A percentile compares a stretch with the other conserved stretches of the same genome.
Evolutionary conservation across 2,797 vertebrate genomes (phyloP).

Genomic region (Erithacus rubecula): DNA sequence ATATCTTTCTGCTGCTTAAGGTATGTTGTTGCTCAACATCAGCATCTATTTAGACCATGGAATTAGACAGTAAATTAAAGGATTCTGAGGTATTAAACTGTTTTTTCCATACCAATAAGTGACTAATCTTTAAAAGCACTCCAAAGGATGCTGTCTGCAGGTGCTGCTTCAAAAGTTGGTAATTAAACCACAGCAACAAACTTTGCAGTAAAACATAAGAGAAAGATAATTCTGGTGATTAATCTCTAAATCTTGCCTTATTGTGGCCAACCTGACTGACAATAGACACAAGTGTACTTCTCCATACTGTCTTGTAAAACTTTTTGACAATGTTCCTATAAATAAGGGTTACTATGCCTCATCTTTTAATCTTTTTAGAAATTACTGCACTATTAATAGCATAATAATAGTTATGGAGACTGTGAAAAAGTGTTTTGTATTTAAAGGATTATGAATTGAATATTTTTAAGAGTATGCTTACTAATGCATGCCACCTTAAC

Average conservation of each 20-base stretch:
- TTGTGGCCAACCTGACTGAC: neutral
- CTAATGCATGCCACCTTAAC: neutral
- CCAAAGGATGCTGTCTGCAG: neutral
- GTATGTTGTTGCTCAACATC: conserved; percentile 35
- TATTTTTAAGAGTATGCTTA: neutral
- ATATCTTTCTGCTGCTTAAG: conserved; percentile 1
- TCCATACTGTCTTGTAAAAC: neutral
- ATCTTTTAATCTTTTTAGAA: neutral
- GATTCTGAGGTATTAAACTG: conserved; percentile 5
- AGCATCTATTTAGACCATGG: neutral
- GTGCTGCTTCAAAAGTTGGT: neutral
- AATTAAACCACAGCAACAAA: neutral
- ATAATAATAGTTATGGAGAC: neutral
- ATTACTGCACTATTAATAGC: neutral
- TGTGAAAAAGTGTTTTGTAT: neutral
- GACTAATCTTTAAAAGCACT: neutral
- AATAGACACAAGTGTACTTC: neutral
- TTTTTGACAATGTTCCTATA: neutral
- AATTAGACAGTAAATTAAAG: neutral
- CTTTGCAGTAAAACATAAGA: neutral
- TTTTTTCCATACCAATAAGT: neutral
- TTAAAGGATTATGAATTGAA: neutral
- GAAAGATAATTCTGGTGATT: neutral
- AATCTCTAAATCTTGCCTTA: neutral
- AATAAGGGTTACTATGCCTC: neutral